Evolutionary conservation across 2,888 invertebrate genomes (phyloP).

Genomic region (Dryomyza anilis): DNA sequence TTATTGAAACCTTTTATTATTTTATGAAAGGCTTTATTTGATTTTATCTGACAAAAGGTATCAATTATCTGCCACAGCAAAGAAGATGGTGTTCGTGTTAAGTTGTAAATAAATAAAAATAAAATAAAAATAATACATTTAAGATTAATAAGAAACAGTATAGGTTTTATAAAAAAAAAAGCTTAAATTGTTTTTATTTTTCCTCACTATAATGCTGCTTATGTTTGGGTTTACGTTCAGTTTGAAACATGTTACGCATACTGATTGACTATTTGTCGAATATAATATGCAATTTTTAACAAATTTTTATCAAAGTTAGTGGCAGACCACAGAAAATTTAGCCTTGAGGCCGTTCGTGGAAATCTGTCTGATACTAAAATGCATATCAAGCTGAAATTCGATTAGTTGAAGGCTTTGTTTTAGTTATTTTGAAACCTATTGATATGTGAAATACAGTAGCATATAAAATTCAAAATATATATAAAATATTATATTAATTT

Average conservation of each 20-base stretch:
- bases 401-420: too few species aligned
- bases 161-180: background rate
- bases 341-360: too few species aligned
- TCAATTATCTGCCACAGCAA: slow-evolving; percentile 19
- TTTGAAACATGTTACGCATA: slow-evolving; percentile 3
- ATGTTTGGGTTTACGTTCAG: background rate
- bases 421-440: too few species aligned
- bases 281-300: background rate
- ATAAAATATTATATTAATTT: too few species aligned
- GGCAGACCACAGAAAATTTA: too few species aligned
- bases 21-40: slow-evolving; percentile 10
- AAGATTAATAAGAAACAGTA: background rate
- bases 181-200: background rate
- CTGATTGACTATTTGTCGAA: slow-evolving; percentile 22
- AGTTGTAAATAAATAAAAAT: background rate
- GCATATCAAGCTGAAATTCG: too few species aligned
- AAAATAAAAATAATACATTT: too few species aligned
- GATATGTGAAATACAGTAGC: too few species aligned
- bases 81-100: slow-evolving; percentile 15
- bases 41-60: slow-evolving; percentile 22
- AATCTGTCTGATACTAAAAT: too few species aligned
- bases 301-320: too few species aligned
- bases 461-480: too few species aligned
- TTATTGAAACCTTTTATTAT: slow-evolving; percentile 14
- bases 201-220: background rate